Base-by-base conservation (phyloP, 2,888 invertebrate species). In the Aromia moschata region DNA sequence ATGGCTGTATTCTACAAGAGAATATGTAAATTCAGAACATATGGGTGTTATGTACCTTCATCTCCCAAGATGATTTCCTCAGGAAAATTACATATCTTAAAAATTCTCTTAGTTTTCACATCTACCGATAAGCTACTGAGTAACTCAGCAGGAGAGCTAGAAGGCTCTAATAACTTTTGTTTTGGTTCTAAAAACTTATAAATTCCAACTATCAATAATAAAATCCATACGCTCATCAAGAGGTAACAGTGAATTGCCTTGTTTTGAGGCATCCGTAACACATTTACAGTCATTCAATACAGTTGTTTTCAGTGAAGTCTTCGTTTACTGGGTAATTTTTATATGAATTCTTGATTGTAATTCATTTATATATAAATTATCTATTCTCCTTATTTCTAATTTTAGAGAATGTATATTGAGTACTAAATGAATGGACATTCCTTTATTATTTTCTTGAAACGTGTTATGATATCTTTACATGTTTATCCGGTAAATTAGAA, bases 161-260 rank as follows among this genome's bases (percentile, higher is more conserved):
- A 62, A 4, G 72, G 70, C 38, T 75, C 74, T 2, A 70, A 64
- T 37, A 67, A 31, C 71, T 63, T 78, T 74, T 71, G 80, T 74
- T 82, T 86, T 83, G 68, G 86, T 60, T 80, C 80, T 38, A 79
- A 70, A 64, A 79, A 93, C 77, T 91, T 92, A 78, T 92, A 93
- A 85, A 92, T 89, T 52, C 91, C 91, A 70, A 89, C 90, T 63
- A 92, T 87, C 17, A 92, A 82, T 56, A 92, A 83, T 77, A 91
- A 87, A 76, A 93, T 92, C 93, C 93, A 93, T 65, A 92, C 77
- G 79, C 88, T 91, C 82, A 93, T 86, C 56, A 92, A 86, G 70
- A 92, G 82, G 76, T 92, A 93, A 81, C 92, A 93, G 75, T 92
- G 92, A 75, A 92, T 84, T 20, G 92, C 91, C 74, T 90, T 85